These are phyloP conservation scores for Tetramorium simillimum DNA, from an alignment of 1,140 invertebrate species.

Conservation along the genomic window DNA sequence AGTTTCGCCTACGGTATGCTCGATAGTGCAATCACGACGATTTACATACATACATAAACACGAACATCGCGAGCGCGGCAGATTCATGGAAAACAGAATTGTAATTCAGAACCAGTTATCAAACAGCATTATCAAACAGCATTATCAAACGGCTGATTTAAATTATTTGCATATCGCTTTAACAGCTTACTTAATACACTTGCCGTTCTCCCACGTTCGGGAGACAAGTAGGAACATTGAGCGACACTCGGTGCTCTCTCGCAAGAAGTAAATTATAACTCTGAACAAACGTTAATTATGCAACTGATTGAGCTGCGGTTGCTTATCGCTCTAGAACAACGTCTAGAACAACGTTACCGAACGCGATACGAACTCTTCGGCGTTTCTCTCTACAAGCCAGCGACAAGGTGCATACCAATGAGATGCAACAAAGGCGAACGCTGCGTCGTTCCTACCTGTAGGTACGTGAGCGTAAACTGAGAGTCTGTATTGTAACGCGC, in stretches of 20 bases:
- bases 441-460: neutral
- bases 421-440: constrained; percentile 24
- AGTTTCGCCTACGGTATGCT: constrained; percentile 29
- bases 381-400: neutral
- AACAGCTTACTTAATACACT: neutral
- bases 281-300: neutral
- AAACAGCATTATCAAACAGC: neutral
- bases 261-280: neutral
- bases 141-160: constrained; percentile 11
- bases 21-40: constrained; percentile 17
- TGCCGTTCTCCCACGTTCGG: neutral
- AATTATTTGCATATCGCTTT: neutral
- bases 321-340: constrained; percentile 16
- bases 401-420: constrained; percentile 51
- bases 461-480: constrained; percentile 11
- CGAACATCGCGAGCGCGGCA: neutral
- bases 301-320: constrained; percentile 7
- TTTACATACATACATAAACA: constrained; percentile 45
- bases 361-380: constrained; percentile 11
- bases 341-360: neutral
- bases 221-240: neutral
- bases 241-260: neutral
- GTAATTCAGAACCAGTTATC: constrained; percentile 27
- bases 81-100: constrained; percentile 25
- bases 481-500: constrained; percentile 22